Percentiles rank a stretch among this genome's conserved stretches.
These are phyloP conservation scores for Nymphalis c-album DNA, from an alignment of 2,888 invertebrate genomes.

Conservation along the genomic window DNA sequence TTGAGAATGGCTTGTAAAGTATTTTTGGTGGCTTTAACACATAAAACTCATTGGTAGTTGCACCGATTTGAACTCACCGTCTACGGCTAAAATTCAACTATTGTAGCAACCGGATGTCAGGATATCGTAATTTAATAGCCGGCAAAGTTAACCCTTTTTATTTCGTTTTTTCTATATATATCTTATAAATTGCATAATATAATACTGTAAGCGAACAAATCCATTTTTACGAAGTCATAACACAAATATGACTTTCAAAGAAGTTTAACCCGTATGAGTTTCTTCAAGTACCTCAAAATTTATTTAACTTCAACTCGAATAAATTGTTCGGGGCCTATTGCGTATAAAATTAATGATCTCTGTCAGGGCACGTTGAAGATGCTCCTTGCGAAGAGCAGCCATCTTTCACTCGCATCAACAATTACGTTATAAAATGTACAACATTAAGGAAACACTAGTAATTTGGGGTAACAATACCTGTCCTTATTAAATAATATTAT, in stretches of 20 bases:
- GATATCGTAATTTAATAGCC: too few species aligned
- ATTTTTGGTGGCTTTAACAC: too few species aligned
- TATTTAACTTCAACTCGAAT: slow-evolving; percentile 11
- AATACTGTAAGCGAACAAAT: too few species aligned
- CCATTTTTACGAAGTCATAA: not conserved
- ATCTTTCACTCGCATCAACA: slow-evolving; percentile 12
- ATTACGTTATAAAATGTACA: slow-evolving; percentile 3
- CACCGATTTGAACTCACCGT: too few species aligned
- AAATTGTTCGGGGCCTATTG: slow-evolving; percentile 14
- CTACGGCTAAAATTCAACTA: too few species aligned
- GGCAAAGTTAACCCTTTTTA: too few species aligned
- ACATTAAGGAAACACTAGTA: not conserved
- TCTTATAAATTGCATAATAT: too few species aligned
- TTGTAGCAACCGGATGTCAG: too few species aligned
- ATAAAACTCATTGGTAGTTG: too few species aligned
- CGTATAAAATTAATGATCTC: slow-evolving; percentile 17
- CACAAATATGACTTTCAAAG: slow-evolving; percentile 3
- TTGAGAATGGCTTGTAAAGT: too few species aligned
- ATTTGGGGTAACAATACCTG: not conserved
- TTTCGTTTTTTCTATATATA: too few species aligned
- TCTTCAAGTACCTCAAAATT: not conserved
- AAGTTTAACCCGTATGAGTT: not conserved
- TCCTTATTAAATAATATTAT: not conserved
- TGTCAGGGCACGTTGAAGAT: slow-evolving; percentile 9
- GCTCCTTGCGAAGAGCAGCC: not conserved